Conservation (phyloP, 2,113 vertebrate species). For the Nansenia antarctica region DNA sequence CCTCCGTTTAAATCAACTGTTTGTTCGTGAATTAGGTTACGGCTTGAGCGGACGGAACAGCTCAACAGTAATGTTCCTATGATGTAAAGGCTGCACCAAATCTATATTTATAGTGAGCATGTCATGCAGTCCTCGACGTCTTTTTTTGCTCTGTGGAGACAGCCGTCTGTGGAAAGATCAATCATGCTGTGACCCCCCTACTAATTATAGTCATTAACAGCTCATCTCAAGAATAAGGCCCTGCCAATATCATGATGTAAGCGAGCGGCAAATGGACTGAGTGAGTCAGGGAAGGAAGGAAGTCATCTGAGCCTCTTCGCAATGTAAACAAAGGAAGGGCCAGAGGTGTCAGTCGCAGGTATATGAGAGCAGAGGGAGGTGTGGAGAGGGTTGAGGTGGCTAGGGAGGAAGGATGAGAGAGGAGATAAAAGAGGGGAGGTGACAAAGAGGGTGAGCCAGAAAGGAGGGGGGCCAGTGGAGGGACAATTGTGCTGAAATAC, state of each 20-base stretch:
- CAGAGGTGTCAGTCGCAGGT: slow-evolving; percentile 15
- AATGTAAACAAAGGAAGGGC: slow-evolving; percentile 22
- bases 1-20: background rate
- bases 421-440: slow-evolving; percentile 3
- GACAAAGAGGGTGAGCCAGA: slow-evolving; percentile 9
- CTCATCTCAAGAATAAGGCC: slow-evolving; percentile 24
- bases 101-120: slow-evolving; percentile 19
- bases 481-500: slow-evolving; percentile 3
- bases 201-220: slow-evolving; percentile 43
- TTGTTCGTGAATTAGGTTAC: slow-evolving; percentile 21
- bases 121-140: slow-evolving; percentile 28
- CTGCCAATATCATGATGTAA: slow-evolving; percentile 22
- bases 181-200: background rate
- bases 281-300: slow-evolving; percentile 29
- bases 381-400: background rate
- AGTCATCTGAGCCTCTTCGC: background rate
- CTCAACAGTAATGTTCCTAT: slow-evolving; percentile 14
- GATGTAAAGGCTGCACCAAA: slow-evolving; percentile 13
- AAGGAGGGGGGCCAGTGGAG: background rate
- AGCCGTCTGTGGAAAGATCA: background rate
- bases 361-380: slow-evolving; percentile 7
- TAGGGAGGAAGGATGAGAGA: slow-evolving; percentile 3
- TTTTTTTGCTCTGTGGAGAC: slow-evolving; percentile 26
- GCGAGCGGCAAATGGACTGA: slow-evolving; percentile 32
- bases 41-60: slow-evolving; percentile 25